Evolutionary conservation across 2,888 invertebrate species (phyloP).

Genomic region (Atrina japonica): DNA sequence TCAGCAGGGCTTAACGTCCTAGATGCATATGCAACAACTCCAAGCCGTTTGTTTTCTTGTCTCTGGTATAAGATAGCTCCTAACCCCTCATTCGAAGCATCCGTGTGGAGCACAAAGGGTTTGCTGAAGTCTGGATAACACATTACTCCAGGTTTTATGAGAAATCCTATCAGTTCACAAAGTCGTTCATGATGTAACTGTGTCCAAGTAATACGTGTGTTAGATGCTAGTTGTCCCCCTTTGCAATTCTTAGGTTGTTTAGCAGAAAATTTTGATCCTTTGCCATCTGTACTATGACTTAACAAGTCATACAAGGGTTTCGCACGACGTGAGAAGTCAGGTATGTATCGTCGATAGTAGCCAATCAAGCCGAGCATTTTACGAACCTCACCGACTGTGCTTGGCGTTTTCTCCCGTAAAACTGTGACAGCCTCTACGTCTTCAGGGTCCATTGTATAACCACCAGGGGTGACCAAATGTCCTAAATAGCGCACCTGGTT

Average conservation of each 20-base stretch:
- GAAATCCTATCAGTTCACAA: constrained; percentile 25
- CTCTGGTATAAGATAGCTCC: constrained; percentile 61
- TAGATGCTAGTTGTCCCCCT: constrained; percentile 26
- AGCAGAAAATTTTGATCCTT: constrained; percentile 19
- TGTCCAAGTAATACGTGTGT: constrained; percentile 26
- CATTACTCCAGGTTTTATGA: constrained; percentile 34
- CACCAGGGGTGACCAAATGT: constrained; percentile 39
- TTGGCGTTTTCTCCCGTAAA: constrained; percentile 26
- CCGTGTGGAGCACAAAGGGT: constrained; percentile 30
- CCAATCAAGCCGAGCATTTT: constrained; percentile 41
- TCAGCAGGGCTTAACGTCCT: constrained; percentile 55
- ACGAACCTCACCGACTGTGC: constrained; percentile 42
- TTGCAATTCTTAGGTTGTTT: constrained; percentile 7
- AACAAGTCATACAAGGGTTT: constrained; percentile 47
- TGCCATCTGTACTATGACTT: too few species aligned
- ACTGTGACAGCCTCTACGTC: constrained; percentile 36
- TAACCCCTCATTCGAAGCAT: constrained; percentile 36
- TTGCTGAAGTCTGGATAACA: constrained; percentile 36
- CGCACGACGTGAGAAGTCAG: constrained; percentile 41
- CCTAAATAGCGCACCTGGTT: constrained; percentile 47
- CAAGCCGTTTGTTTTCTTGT: constrained; percentile 33
- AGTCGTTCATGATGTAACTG: constrained; percentile 18
- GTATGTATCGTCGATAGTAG: constrained; percentile 43
- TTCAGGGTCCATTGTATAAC: constrained; percentile 42
- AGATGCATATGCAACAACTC: constrained; percentile 54